Percentiles rank a stretch among this genome's conserved stretches.
Conservation (phyloP, 1,140 invertebrate genomes). For the Drosophila murphyi region DNA sequence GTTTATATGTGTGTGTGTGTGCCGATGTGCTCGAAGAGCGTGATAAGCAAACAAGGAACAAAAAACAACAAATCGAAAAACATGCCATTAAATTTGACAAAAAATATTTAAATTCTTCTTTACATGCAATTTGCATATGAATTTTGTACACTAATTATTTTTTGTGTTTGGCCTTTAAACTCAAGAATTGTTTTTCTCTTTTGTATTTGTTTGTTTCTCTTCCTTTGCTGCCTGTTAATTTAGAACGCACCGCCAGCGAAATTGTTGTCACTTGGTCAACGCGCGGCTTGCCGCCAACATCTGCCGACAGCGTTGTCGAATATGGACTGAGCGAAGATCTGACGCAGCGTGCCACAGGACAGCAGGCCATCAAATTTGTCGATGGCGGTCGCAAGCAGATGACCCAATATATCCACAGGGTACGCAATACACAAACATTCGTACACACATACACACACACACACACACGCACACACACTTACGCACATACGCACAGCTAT, state of each 20-base stretch:
- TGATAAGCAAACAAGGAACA: conserved; percentile 61
- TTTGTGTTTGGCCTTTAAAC: conserved; percentile 26
- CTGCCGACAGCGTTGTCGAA: conserved; percentile 87
- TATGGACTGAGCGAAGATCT: conserved; percentile 86
- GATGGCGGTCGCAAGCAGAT: conserved; percentile 91
- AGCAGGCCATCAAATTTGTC: conserved; percentile 88
- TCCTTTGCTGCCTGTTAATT: conserved; percentile 20
- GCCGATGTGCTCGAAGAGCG: conserved; percentile 29
- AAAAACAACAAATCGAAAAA: conserved; percentile 53
- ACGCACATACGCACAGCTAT: too few species aligned
- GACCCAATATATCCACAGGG: conserved; percentile 93
- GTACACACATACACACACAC: background rate
- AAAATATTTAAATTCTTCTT: background rate
- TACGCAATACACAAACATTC: conserved; percentile 64
- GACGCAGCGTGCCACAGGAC: conserved; percentile 86
- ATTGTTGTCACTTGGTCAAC: conserved; percentile 97
- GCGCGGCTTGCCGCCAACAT: conserved; percentile 88
- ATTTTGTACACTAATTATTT: background rate
- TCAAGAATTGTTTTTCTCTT: conserved; percentile 42
- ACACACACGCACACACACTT: background rate
- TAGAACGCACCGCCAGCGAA: conserved; percentile 85
- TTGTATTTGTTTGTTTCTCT: conserved; percentile 61
- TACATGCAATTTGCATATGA: background rate
- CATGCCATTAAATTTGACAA: conserved; percentile 25
- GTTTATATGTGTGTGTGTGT: conserved; percentile 15